A percentile compares a stretch with the other conserved stretches of the same genome.
Conservation (phyloP, 2,113 vertebrate genomes). For the Xiphorhynchus elegans region DNA sequence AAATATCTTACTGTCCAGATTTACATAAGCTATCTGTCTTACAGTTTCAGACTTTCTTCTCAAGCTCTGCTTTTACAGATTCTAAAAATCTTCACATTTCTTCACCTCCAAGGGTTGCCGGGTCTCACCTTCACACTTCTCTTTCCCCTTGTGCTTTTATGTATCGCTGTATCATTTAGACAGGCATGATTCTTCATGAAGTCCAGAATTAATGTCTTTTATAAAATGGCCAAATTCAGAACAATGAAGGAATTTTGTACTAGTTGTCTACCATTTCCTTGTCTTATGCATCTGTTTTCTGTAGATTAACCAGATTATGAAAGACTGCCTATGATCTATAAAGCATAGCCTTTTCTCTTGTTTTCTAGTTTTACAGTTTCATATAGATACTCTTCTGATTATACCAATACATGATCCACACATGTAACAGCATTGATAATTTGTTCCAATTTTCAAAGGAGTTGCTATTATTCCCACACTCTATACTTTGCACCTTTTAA, state of each 20-base stretch:
- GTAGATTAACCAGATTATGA: neutral
- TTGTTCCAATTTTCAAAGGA: neutral
- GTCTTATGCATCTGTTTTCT: neutral
- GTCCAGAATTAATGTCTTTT: neutral
- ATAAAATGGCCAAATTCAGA: neutral
- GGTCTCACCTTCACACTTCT: accelerated
- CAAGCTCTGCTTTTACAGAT: neutral
- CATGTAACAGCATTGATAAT: neutral
- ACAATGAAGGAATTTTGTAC: accelerated
- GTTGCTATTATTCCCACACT: neutral
- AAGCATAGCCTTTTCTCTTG: neutral
- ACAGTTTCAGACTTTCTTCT: neutral
- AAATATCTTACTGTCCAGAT: neutral
- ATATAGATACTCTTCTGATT: neutral
- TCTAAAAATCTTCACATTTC: neutral
- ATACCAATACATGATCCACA: neutral
- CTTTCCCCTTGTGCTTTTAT: neutral
- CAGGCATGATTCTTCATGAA: neutral
- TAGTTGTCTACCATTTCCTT: neutral
- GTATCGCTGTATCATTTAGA: neutral
- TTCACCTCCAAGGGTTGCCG: neutral
- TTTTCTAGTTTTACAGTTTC: neutral
- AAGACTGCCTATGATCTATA: neutral
- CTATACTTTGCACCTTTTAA: accelerated
- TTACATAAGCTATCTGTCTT: neutral